Evolutionary conservation across 2,797 vertebrate species (phyloP), one percentile per base, ranked within the genome.

Genomic region (Vultur gryphus): DNA sequence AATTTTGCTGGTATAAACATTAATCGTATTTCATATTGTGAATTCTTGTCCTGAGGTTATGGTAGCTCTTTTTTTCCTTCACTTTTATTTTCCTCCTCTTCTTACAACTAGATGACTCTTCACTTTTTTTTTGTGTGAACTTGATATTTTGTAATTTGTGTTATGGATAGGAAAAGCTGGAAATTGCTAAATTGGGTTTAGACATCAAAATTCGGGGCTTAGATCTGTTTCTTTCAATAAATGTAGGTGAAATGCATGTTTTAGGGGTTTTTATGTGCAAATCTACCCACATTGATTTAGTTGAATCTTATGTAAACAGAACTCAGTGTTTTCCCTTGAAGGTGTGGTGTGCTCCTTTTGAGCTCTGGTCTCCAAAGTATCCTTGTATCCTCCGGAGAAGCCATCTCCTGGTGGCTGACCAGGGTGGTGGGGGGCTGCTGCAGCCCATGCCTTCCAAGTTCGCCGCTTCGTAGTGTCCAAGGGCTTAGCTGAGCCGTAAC

Each of bases 191-290:
- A 51, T 37, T 61, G 5, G 7, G 21, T 73, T 90, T 61, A 89
- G 57, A 33, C 24, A 13, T 54, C 24, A 57, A 46, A n/a, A 70
- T 39, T 14, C n/a, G 26, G 58, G 41, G 20, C 12, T 84, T 79
- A 46, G 59, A 71, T 79, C n/a, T 13, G 15, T 62, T 83, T 58
- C 9, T 79, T 73, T 77, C 39, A 58, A 24, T 21, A 55, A 24
- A 29, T 15, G 10, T 23, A 71, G 49, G 24, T 55, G 52, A 83
- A 70, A 35, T 75, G 52, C 13, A 2, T n/a, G 41, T 6, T 17
- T 13, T 7, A 28, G 18, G 0, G 1, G 3, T 28, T 54, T 51
- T 67, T 1, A 16, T 20, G 26, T 78, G 31, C 15, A 65, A 28
- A 28, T 87, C 48, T 79, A 5, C 39, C 7, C 13, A 33, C 10